Conservation (phyloP, 2,797 vertebrate species). For the Sarcophilus harrisii region DNA sequence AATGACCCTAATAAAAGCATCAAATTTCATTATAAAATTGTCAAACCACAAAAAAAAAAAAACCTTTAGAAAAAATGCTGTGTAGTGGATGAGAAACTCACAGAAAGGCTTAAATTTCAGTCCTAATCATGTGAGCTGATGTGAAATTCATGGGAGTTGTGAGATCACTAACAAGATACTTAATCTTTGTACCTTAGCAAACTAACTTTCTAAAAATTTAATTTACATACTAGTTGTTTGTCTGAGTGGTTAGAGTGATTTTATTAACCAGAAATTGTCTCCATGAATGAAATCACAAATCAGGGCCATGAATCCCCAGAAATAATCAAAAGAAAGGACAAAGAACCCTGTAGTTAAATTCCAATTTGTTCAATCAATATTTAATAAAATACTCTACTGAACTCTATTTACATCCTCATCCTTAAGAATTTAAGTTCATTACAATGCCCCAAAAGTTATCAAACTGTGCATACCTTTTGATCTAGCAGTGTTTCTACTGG, state of each 20-base stretch:
- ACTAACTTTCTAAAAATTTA: background rate
- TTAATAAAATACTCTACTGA: background rate
- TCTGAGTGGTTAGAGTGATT: background rate
- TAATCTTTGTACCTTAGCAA: background rate
- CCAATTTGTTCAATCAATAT: background rate
- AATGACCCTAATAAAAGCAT: background rate
- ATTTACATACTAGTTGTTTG: background rate
- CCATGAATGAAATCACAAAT: background rate
- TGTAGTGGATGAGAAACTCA: background rate
- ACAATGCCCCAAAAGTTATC: too few relatives aligned
- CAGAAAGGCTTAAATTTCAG: too few relatives aligned
- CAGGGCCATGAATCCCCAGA: background rate
- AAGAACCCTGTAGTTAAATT: background rate
- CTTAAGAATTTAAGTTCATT: background rate
- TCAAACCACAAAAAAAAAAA: background rate
- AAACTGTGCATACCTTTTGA: too few relatives aligned
- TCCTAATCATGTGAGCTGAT: background rate
- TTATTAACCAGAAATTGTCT: background rate
- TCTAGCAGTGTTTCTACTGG: too few relatives aligned
- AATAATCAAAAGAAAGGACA: background rate
- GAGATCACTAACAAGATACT: background rate
- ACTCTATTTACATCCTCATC: background rate
- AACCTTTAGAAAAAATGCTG: background rate
- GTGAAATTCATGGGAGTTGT: background rate
- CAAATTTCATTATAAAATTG: background rate